Conservation (phyloP, 2,797 vertebrate species). For the Staurois parvus region DNA sequence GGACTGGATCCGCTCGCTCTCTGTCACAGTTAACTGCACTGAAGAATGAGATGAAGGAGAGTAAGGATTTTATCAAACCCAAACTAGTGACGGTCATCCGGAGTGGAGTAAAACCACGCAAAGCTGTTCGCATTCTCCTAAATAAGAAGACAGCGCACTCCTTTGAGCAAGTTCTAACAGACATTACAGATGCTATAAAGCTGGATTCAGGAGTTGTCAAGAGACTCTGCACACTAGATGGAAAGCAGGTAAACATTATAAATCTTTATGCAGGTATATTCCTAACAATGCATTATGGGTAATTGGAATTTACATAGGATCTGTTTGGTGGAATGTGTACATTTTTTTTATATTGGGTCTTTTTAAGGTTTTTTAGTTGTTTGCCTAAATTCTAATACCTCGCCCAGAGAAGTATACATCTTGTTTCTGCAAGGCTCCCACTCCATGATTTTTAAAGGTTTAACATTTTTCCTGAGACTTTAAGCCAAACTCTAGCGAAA, state of each 20-base stretch:
- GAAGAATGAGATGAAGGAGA: slow-evolving; percentile 85
- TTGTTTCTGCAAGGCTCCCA: too few species aligned
- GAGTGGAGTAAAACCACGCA: slow-evolving; percentile 94
- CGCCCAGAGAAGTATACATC: too few species aligned
- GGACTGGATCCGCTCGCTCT: slow-evolving; percentile 82
- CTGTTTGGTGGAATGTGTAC: background rate
- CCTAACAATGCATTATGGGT: background rate
- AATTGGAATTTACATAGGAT: background rate
- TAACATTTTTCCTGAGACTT: too few species aligned
- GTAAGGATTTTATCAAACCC: slow-evolving; percentile 97
- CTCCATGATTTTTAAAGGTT: too few species aligned
- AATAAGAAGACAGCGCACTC: slow-evolving; percentile 99
- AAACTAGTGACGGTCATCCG: slow-evolving; percentile 97
- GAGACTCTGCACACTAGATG: slow-evolving; percentile 93
- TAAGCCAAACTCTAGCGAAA: too few species aligned
- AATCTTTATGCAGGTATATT: background rate
- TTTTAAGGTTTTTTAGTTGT: too few species aligned
- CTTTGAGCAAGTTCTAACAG: slow-evolving; percentile 95
- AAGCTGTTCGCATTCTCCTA: slow-evolving; percentile 94
- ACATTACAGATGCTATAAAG: slow-evolving; percentile 98
- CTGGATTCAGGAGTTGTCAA: slow-evolving; percentile 95
- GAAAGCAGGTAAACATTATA: slow-evolving; percentile 88
- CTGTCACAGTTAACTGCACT: slow-evolving; percentile 79
- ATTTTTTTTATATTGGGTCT: too few species aligned
- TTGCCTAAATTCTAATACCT: too few species aligned